A percentile compares a stretch with the other conserved stretches of the same genome.
These are phyloP conservation scores for Drosophila bifasciata DNA, from an alignment of 1,140 invertebrate species.

Conservation along the genomic window DNA sequence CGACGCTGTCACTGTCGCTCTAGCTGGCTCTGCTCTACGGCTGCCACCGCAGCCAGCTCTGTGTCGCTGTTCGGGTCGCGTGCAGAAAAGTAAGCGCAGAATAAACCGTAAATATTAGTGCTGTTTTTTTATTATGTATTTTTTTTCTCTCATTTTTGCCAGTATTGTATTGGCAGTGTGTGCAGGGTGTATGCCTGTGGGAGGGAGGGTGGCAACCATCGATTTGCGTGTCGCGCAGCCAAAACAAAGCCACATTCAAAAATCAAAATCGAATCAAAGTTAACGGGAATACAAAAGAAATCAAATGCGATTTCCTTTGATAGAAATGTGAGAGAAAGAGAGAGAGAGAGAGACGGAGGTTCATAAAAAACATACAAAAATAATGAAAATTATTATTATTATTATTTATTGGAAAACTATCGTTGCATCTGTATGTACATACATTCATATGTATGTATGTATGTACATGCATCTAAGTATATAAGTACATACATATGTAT, in stretches of 20 bases:
- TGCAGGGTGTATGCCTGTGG: conserved; percentile 28
- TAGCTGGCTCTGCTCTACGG: too few relatives aligned
- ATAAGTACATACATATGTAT: too few relatives aligned
- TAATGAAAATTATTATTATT: conserved; percentile 30
- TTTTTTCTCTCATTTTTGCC: neutral
- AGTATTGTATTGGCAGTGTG: conserved; percentile 4
- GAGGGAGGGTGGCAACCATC: conserved; percentile 77
- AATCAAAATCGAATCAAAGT: conserved; percentile 32
- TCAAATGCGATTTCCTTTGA: conserved; percentile 58
- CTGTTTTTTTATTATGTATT: conserved; percentile 29
- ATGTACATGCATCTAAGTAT: neutral
- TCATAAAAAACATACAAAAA: neutral
- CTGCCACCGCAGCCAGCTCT: conserved; percentile 5
- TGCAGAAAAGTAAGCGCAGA: conserved; percentile 74
- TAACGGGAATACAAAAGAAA: conserved; percentile 52
- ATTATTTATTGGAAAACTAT: conserved; percentile 22
- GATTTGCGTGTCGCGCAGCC: conserved; percentile 75
- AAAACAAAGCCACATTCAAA: conserved; percentile 41
- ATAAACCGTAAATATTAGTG: conserved; percentile 62
- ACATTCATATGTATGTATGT: neutral
- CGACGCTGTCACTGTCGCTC: too few relatives aligned
- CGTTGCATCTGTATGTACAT: conserved; percentile 1
- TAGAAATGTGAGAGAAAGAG: neutral
- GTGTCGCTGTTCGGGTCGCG: conserved; percentile 58
- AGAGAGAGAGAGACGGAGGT: neutral